These are phyloP conservation scores for Brachynemurus nebulosus DNA, from an alignment of 2,888 invertebrate species.

Conservation along the genomic window DNA sequence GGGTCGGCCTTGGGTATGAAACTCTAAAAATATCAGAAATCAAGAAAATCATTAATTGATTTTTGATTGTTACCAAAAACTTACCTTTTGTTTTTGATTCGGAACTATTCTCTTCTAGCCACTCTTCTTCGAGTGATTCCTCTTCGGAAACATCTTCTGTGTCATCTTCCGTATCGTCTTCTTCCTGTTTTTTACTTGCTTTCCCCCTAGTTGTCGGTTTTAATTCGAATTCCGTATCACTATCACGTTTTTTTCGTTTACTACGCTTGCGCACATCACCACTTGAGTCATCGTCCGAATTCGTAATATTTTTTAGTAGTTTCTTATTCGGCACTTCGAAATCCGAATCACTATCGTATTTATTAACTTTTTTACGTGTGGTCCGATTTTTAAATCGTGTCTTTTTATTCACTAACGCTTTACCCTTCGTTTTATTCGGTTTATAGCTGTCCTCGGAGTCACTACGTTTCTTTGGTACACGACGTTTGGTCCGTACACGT, in stretches of 20 bases:
- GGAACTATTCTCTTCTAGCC: neutral
- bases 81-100: no score
- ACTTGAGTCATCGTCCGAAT: constrained; percentile 22
- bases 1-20: no score
- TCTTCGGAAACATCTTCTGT: constrained; percentile 8
- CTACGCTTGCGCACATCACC: constrained; percentile 14
- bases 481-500: constrained; percentile 7
- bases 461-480: constrained; percentile 22
- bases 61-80: no score
- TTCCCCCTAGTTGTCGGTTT: constrained; percentile 5
- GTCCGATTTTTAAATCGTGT: constrained; percentile 18
- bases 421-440: constrained; percentile 30
- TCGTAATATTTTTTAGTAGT: constrained; percentile 14
- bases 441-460: constrained; percentile 43
- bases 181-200: neutral
- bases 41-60: no score
- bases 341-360: constrained; percentile 21
- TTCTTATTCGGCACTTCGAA: constrained; percentile 19
- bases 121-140: constrained; percentile 8
- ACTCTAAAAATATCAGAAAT: no score
- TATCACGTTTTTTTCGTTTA: constrained; percentile 16
- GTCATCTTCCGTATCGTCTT: constrained; percentile 6
- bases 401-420: constrained; percentile 24
- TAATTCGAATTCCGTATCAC: constrained; percentile 9
- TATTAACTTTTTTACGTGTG: constrained; percentile 16